Evolutionary conservation across 2,797 vertebrate species (phyloP).

Genomic region (Coluber constrictor): DNA sequence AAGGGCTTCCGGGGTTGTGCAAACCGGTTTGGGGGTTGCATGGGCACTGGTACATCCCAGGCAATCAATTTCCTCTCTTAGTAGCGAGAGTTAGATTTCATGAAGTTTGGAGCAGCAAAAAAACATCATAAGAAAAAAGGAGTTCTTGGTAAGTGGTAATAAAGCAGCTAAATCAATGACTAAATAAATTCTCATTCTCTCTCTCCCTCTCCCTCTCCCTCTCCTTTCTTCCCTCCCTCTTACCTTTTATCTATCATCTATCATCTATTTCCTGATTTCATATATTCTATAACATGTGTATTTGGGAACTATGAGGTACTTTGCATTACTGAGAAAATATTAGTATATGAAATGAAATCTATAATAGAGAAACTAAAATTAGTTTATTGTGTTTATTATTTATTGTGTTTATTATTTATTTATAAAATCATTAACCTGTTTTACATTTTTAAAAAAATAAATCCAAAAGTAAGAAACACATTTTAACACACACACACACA

Average conservation of each 20-base stretch:
- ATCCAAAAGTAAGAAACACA: not conserved
- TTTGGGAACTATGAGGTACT: not conserved
- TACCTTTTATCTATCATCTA: not conserved
- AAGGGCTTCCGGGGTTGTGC: not conserved
- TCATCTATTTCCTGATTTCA: not conserved
- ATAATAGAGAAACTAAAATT: not conserved
- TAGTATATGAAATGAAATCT: not conserved
- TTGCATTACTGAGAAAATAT: not conserved
- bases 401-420: not conserved
- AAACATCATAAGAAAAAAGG: not conserved
- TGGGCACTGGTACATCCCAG: not conserved
- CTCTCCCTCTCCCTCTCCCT: too few relatives aligned
- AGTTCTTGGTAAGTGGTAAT: not conserved
- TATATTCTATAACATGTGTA: not conserved
- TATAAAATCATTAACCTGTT: not conserved
- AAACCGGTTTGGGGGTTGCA: not conserved
- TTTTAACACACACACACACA: not conserved
- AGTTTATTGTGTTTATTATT: not conserved
- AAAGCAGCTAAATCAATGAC: not conserved
- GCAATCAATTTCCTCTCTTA: not conserved
- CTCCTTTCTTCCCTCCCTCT: not conserved
- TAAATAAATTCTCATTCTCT: too few relatives aligned
- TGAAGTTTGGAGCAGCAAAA: accelerated
- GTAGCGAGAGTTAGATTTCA: conserved; percentile 10
- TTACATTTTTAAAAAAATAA: not conserved